These are phyloP conservation scores for Tetramorium parvispinum DNA, from an alignment of 1,140 invertebrate genomes.

Conservation along the genomic window DNA sequence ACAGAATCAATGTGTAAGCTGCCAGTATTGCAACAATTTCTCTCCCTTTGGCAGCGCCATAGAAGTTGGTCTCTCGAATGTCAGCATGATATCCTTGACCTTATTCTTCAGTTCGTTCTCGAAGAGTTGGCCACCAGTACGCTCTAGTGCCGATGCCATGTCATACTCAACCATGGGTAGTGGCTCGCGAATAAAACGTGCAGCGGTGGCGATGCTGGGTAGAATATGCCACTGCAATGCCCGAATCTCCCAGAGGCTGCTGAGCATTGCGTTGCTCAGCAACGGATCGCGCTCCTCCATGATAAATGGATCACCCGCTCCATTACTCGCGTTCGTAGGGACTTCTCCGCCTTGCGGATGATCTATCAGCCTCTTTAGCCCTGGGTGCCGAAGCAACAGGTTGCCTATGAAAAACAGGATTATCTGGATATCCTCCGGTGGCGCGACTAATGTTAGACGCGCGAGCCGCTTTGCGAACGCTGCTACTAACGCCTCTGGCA, in stretches of 20 bases:
- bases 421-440: constrained; percentile 92
- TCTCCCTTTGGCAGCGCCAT: constrained; percentile 85
- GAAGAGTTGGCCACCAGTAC: constrained; percentile 87
- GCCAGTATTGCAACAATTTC: constrained; percentile 86
- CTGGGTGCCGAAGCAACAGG: constrained; percentile 94
- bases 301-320: constrained; percentile 91
- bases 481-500: constrained; percentile 96
- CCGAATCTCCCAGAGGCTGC: constrained; percentile 96
- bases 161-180: constrained; percentile 90
- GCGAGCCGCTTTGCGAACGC: constrained; percentile 96
- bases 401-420: constrained; percentile 95
- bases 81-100: constrained; percentile 87
- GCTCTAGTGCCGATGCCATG: constrained; percentile 87
- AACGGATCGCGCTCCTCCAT: constrained; percentile 92
- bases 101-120: constrained; percentile 88
- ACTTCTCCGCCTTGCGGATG: constrained; percentile 83
- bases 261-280: constrained; percentile 92
- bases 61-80: constrained; percentile 87
- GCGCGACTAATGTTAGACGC: constrained; percentile 92
- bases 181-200: constrained; percentile 89
- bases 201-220: constrained; percentile 89
- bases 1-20: constrained; percentile 77
- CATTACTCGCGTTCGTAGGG: constrained; percentile 63
- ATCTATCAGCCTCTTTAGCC: constrained; percentile 92
- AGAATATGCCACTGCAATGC: constrained; percentile 91